Percentiles rank a stretch among this genome's conserved stretches.
These are phyloP conservation scores for Labeo calbasu DNA, from an alignment of 2,797 vertebrate genomes.

Conservation along the genomic window DNA sequence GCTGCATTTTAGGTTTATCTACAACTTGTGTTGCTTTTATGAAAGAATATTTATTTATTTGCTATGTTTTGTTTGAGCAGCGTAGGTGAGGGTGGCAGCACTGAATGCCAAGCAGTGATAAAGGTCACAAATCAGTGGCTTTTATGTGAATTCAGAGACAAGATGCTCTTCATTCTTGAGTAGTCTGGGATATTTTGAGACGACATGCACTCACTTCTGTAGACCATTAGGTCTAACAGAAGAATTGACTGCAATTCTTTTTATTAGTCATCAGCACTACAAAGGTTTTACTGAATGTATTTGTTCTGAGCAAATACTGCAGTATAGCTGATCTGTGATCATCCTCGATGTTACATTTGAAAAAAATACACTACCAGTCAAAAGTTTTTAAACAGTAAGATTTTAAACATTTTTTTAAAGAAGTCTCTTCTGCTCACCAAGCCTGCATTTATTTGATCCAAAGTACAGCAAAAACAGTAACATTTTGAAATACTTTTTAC, in stretches of 20 bases:
- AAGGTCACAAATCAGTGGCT: conserved; percentile 4
- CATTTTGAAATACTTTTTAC: no score
- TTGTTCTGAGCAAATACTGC: not conserved
- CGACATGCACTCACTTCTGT: not conserved
- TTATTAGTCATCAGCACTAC: not conserved
- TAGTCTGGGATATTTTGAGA: conserved; percentile 9
- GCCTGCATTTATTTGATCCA: no score
- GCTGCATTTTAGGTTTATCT: not conserved
- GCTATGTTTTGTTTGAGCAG: not conserved
- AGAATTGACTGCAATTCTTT: not conserved
- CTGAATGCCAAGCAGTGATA: not conserved
- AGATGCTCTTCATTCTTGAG: not conserved
- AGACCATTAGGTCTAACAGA: not conserved
- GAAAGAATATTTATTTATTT: not conserved
- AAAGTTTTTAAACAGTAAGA: no score
- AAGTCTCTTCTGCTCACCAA: no score
- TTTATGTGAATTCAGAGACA: not conserved
- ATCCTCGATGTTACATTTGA: not conserved
- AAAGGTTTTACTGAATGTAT: not conserved
- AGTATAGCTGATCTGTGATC: not conserved
- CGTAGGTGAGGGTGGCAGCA: not conserved
- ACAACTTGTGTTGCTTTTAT: not conserved
- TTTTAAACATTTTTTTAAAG: no score
- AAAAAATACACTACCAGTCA: not conserved
- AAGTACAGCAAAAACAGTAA: no score